Evolutionary conservation across 2,888 invertebrate genomes (phyloP), one percentile per base, ranked within the genome.

Genomic region (Eumerus sabulonum): DNA sequence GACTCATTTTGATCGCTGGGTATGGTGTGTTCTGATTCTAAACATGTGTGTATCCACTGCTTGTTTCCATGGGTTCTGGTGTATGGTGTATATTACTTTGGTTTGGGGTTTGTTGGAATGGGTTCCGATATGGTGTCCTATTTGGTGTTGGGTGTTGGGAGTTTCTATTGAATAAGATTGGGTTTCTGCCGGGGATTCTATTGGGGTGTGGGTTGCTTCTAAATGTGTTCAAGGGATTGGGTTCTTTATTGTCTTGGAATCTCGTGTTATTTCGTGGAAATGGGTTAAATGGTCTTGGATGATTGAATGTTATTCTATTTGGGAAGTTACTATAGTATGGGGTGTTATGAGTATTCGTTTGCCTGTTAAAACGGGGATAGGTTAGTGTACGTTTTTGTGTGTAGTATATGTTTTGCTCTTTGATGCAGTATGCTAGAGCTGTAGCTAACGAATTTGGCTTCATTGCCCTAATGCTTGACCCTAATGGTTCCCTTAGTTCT

Each of bases 11-110:
- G 11, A n/a, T n/a, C 3, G 40, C 12, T 40, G 12, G 11, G 40
- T 40, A n/a, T n/a, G 11, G 40, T 40, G n/a, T 40, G 40, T 3
- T 36, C 36, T 5, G 36, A 9, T 40, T 11, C n/a, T n/a, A n/a
- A 36, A 40, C 11, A 40, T 40, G 40, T 40, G 40, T n/a, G n/a
- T 40, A n/a, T 36, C 59, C 59, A 51, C 44, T 51, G 44, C 44
- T 38, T 13, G 44, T 59, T 11, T 59, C 68, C 59, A 68, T 59
- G 18, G 63, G 57, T 54, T 72, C 36, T 42, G 19, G 59, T 47
- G 35, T 45, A 35, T 59, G 4, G 36, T 11, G 45, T 45, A 17
- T 14, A 54, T 51, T 27, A 27, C 7, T 27, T 40, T 36, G 36
- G 36, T n/a, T n/a, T n/a, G 36, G 36, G 11, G 36, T 36, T 36